These are phyloP conservation scores for Sceloporus tristichus DNA, from an alignment of 2,113 vertebrate genomes.

Conservation along the genomic window DNA sequence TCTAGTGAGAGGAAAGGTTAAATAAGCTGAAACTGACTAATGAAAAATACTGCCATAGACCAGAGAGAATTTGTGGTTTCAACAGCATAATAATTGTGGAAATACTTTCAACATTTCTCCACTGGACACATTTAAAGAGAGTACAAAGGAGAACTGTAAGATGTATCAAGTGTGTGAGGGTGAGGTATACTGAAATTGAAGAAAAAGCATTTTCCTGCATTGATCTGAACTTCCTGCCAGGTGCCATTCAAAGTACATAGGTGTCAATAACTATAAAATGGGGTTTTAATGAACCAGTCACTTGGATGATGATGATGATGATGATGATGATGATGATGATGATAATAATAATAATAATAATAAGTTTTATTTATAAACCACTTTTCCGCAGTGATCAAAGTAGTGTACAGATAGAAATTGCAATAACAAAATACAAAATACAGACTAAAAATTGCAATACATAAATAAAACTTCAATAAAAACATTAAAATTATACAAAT, in stretches of 20 bases:
- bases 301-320: no score
- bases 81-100: neutral
- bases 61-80: constrained; percentile 1
- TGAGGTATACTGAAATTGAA: neutral
- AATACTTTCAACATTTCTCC: neutral
- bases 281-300: no score
- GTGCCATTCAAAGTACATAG: neutral
- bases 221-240: neutral
- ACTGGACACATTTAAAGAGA: neutral
- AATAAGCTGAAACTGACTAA: constrained; percentile 1
- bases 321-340: no score
- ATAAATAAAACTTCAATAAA: no score
- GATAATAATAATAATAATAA: no score
- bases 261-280: neutral
- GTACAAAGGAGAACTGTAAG: neutral
- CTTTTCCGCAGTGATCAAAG: no score
- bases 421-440: no score
- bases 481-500: no score
- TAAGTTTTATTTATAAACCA: no score
- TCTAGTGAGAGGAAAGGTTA: neutral
- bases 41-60: constrained; percentile 15
- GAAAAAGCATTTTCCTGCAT: neutral
- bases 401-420: no score
- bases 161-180: neutral
- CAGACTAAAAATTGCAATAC: no score